Percentiles rank a stretch among this genome's conserved stretches.
Evolutionary conservation across 2,888 invertebrate genomes (phyloP).

Genomic region (Cartodere bifasciata): DNA sequence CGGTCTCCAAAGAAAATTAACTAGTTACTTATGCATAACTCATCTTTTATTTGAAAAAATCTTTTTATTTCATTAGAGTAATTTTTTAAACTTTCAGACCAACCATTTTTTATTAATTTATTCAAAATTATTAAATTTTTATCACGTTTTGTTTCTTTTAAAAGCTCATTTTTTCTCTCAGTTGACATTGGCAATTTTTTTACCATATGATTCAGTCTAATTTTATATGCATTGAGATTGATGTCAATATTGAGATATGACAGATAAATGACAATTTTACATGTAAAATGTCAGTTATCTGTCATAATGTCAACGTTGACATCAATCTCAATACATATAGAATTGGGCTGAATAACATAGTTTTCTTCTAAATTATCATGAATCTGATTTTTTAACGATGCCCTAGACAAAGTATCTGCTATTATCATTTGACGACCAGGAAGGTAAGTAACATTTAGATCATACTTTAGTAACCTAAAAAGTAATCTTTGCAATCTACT

Average conservation of each 20-base stretch:
- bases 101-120: constrained; percentile 8
- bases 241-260: too few species aligned
- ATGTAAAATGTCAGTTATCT: too few species aligned
- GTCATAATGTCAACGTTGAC: too few species aligned
- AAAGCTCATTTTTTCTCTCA: constrained; percentile 4
- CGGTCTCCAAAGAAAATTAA: constrained; percentile 9
- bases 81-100: constrained; percentile 8
- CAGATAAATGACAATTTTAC: too few species aligned
- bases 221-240: too few species aligned
- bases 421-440: constrained; percentile 5
- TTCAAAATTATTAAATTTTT: constrained; percentile 7
- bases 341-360: too few species aligned
- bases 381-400: background rate
- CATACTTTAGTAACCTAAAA: constrained; percentile 22
- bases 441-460: constrained; percentile 13
- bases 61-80: constrained; percentile 4
- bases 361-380: too few species aligned
- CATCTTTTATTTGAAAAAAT: constrained; percentile 8
- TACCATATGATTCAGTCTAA: too few species aligned
- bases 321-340: too few species aligned
- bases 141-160: constrained; percentile 6
- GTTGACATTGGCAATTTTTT: constrained; percentile 1
- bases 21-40: constrained; percentile 6
- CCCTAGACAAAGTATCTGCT: constrained; percentile 9
- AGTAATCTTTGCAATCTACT: constrained; percentile 23